These are phyloP conservation scores for Mamestra brassicae DNA, from an alignment of 2,888 invertebrate genomes.

Conservation along the genomic window DNA sequence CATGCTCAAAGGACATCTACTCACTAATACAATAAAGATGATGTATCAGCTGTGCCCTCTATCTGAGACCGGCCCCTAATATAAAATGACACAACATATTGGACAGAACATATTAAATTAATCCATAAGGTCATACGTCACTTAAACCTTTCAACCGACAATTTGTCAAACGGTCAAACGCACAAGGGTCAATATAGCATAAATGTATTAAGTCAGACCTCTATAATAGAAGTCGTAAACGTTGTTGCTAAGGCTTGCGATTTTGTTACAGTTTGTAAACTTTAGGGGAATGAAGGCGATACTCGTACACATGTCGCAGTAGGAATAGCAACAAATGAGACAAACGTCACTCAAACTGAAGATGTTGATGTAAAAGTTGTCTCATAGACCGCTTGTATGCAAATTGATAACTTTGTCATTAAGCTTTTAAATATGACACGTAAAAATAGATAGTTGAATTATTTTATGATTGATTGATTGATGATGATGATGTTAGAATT, in stretches of 20 bases:
- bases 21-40: constrained; percentile 29
- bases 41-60: constrained; percentile 27
- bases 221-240: not conserved
- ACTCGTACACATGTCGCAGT: not conserved
- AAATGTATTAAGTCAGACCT: constrained; percentile 19
- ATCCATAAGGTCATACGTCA: constrained; percentile 29
- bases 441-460: too few relatives aligned
- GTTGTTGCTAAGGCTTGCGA: constrained; percentile 3
- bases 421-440: too few relatives aligned
- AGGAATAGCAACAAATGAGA: not conserved
- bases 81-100: constrained; percentile 24
- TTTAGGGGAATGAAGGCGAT: not conserved
- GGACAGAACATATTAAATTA: constrained; percentile 37
- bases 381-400: too few relatives aligned
- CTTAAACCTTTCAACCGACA: constrained; percentile 28
- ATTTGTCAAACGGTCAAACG: constrained; percentile 54
- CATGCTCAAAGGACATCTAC: not conserved
- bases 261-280: constrained; percentile 18
- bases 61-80: constrained; percentile 10
- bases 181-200: constrained; percentile 35
- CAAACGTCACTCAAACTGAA: too few relatives aligned
- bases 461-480: too few relatives aligned
- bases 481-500: too few relatives aligned
- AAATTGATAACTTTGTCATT: too few relatives aligned
- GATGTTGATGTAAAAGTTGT: too few relatives aligned